Evolutionary conservation across 2,113 vertebrate species (phyloP), one percentile per base, ranked within the genome.

Genomic region (Elgaria multicarinata): DNA sequence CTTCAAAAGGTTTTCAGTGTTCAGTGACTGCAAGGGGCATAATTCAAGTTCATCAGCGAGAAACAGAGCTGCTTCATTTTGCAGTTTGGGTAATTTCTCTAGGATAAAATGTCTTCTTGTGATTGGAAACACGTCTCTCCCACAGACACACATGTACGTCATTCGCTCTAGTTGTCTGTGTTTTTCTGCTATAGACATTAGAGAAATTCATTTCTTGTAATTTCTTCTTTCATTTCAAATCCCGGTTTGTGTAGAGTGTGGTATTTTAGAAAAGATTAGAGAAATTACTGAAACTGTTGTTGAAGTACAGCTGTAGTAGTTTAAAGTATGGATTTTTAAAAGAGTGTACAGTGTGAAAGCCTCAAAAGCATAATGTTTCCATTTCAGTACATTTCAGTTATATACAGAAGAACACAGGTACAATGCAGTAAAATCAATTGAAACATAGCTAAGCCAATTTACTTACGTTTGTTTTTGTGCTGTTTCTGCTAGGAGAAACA

Each of bases 401-500:
- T 84, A 39, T 42, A 33, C 42, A 55, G 31, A 46, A 28, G 12
- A 46, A 22, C 33, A 69, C 14, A 82, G 28, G 2, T 55, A 71
- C 44, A 39, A 44, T 72, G 50, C 46, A 71, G 4, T 55, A 71
- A 66, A 76, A 83, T 84, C 31, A 53, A 1, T 85, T 44, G 39
- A 66, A 90, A 8, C 7, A 2, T 12, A 20, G 1, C 22, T 90
- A 84, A 67, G 12, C 31, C 46, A 71, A 55, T 76, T 67, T 22
- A 53, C 78, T 82, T n/a, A 42, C 85, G 16, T 83, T 53, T 13
- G 64, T 72, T 55, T n/a, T 86, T 83, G 46, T 88, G 82, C 2
- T 71, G 91, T 91, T 58, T 16, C 75, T 93, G 77, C 39, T 80
- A 94, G 92, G 62, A 96, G 75, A 83, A 46, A 94, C 93, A 79